A percentile compares a stretch with the other conserved stretches of the same genome.
Conservation (phyloP, 2,888 invertebrate species). For the Clivina fossor region DNA sequence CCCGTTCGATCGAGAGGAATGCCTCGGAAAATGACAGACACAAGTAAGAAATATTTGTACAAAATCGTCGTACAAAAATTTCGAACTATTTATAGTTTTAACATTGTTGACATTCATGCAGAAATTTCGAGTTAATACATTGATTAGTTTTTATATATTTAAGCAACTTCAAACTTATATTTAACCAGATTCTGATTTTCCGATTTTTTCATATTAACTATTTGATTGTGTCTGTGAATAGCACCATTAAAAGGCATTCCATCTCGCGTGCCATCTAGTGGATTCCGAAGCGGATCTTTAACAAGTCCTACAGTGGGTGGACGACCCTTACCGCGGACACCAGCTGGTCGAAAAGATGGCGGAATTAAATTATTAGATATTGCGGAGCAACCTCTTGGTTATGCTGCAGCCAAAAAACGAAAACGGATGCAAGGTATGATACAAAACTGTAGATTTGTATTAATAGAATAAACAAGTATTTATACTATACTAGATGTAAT, state of each 20-base stretch:
- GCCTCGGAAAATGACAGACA: slow-evolving; percentile 96
- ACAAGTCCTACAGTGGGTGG: slow-evolving; percentile 55
- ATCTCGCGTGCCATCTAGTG: slow-evolving; percentile 71
- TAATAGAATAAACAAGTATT: background rate
- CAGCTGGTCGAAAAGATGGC: slow-evolving; percentile 77
- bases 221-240: slow-evolving; percentile 49
- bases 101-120: background rate
- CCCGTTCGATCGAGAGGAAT: slow-evolving; percentile 84
- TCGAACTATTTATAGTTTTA: background rate
- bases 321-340: slow-evolving; percentile 63
- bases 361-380: slow-evolving; percentile 95
- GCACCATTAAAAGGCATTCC: slow-evolving; percentile 92
- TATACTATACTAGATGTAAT: too few species aligned
- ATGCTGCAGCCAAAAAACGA: slow-evolving; percentile 83
- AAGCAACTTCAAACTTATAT: too few species aligned
- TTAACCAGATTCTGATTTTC: slow-evolving; percentile 5
- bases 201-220: slow-evolving; percentile 8
- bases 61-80: background rate
- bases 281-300: slow-evolving; percentile 60
- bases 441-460: too few species aligned
- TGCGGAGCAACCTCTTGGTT: slow-evolving; percentile 86
- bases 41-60: slow-evolving; percentile 71
- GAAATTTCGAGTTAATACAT: background rate
- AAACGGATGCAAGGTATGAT: slow-evolving; percentile 75
- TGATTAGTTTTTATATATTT: background rate